A percentile compares a stretch with the other conserved stretches of the same genome.
These are phyloP conservation scores for Jaculus jaculus DNA, from an alignment of 2,113 vertebrate species.

Conservation along the genomic window DNA sequence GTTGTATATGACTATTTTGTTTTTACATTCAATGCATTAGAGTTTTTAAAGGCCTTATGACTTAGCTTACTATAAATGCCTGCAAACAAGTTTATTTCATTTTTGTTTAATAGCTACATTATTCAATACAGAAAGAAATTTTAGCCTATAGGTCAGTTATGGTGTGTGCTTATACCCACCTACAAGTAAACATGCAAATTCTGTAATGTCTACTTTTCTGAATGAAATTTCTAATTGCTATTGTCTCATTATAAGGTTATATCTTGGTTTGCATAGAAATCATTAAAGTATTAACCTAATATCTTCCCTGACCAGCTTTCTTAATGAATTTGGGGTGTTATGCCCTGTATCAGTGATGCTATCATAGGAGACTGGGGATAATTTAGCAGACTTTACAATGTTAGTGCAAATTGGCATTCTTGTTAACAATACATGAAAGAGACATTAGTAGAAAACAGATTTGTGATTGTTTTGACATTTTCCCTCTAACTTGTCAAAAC, in stretches of 20 bases:
- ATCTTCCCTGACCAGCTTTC: constrained; percentile 29
- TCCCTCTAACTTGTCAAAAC: constrained; percentile 68
- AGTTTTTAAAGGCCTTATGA: accelerated
- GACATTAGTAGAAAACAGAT: constrained; percentile 70
- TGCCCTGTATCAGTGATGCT: neutral
- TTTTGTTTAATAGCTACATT: neutral
- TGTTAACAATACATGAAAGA: constrained; percentile 63
- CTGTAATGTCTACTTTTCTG: neutral
- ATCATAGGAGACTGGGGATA: neutral
- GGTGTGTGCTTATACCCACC: too few relatives aligned
- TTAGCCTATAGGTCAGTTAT: neutral
- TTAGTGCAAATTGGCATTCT: constrained; percentile 53
- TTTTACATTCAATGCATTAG: neutral
- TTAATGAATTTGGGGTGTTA: neutral
- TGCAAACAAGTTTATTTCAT: neutral
- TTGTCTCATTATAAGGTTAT: neutral
- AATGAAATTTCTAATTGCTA: neutral
- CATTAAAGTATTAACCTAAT: constrained; percentile 17
- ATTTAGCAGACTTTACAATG: constrained; percentile 51
- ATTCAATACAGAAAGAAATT: neutral
- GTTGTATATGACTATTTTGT: neutral
- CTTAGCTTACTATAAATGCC: neutral
- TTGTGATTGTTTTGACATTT: constrained; percentile 75
- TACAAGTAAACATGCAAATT: neutral
- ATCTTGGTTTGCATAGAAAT: neutral